Conservation (phyloP, 2,797 vertebrate genomes). For the Lithobates pipiens region DNA sequence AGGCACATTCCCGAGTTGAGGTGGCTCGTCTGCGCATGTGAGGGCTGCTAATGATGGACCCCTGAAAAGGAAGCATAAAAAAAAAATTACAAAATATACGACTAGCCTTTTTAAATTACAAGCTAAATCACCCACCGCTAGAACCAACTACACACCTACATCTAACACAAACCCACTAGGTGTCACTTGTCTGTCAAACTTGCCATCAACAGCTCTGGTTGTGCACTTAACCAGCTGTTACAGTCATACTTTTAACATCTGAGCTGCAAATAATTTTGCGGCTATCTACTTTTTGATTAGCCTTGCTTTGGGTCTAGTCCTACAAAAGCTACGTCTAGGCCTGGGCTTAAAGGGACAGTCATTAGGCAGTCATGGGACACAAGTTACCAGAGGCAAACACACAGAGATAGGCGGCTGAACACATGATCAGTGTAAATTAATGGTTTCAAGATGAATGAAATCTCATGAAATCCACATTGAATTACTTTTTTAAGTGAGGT, state of each 20-base stretch:
- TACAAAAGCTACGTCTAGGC: constrained; percentile 34
- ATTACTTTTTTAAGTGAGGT: constrained; percentile 67
- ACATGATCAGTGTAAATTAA: constrained; percentile 83
- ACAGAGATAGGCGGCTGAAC: constrained; percentile 71
- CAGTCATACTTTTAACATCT: constrained; percentile 2
- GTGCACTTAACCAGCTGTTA: not conserved
- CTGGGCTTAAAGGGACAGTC: constrained; percentile 39
- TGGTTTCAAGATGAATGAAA: constrained; percentile 80
- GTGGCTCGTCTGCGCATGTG: constrained; percentile 90
- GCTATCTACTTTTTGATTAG: constrained; percentile 11
- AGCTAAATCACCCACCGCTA: constrained; percentile 32
- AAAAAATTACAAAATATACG: constrained; percentile 73
- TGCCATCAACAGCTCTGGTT: not conserved
- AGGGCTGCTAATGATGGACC: constrained; percentile 99
- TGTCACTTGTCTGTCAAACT: constrained; percentile 6
- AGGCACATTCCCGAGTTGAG: constrained; percentile 91
- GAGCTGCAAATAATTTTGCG: not conserved
- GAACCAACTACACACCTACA: constrained; percentile 40
- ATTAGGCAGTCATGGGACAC: constrained; percentile 55
- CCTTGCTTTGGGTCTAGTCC: constrained; percentile 19
- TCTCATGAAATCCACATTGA: constrained; percentile 89
- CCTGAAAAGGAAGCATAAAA: constrained; percentile 88
- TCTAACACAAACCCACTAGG: constrained; percentile 28
- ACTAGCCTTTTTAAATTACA: not conserved
- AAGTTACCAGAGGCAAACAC: constrained; percentile 65